Conservation (phyloP, 2,113 vertebrate genomes). For the Dasypus novemcinctus region DNA sequence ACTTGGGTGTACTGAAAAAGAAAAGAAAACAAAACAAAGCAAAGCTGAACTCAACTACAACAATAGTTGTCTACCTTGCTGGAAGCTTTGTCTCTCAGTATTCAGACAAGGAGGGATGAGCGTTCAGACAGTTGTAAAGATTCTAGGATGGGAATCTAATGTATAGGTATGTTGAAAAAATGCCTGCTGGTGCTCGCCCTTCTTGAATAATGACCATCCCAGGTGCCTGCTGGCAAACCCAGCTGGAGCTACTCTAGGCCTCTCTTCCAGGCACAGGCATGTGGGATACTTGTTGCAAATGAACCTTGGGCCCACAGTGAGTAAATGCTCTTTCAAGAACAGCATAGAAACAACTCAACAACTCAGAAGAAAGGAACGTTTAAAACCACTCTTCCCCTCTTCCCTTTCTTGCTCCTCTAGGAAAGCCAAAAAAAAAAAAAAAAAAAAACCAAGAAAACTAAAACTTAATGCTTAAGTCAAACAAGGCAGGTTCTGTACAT, state of each 20-base stretch:
- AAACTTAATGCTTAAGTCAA: constrained; percentile 27
- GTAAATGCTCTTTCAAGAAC: neutral
- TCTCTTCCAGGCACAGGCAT: neutral
- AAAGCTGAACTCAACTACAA: neutral
- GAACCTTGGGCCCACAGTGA: neutral
- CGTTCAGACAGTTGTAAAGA: neutral
- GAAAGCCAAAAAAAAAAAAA: neutral
- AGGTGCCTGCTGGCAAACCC: too few relatives aligned
- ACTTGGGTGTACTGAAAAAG: neutral
- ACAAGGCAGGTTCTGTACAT: constrained; percentile 35
- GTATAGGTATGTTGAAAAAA: neutral
- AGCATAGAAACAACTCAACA: neutral
- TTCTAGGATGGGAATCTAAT: neutral
- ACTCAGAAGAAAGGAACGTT: neutral
- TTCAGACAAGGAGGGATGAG: neutral
- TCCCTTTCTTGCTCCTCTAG: neutral
- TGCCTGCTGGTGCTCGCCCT: neutral
- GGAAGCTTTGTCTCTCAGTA: neutral
- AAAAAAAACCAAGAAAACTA: neutral
- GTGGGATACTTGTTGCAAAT: neutral
- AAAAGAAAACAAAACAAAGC: too few relatives aligned
- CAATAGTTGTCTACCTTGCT: neutral
- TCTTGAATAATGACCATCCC: neutral
- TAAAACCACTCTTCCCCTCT: constrained; percentile 17
- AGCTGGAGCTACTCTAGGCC: neutral